Evolutionary conservation across 2,888 invertebrate genomes (phyloP).

Genomic region (Diogma glabrata): DNA sequence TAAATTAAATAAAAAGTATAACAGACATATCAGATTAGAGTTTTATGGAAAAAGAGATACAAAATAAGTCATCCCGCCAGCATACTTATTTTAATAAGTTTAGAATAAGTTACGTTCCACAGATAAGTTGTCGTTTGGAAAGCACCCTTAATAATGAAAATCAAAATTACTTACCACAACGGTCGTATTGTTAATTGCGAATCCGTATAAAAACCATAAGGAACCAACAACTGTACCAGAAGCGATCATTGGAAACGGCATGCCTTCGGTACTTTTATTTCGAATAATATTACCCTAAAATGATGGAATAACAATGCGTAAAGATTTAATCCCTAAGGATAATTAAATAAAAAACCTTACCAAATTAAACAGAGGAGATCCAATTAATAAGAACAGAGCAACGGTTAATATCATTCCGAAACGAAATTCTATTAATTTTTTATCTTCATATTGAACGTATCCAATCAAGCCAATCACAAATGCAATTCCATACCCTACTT

Average conservation of each 20-base stretch:
- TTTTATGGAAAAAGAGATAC: too few species aligned
- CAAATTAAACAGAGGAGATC: slow-evolving; percentile 56
- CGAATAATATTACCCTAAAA: slow-evolving; percentile 51
- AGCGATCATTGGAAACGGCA: slow-evolving; percentile 81
- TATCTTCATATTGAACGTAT: slow-evolving; percentile 54
- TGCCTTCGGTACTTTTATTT: slow-evolving; percentile 69
- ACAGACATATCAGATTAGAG: too few species aligned
- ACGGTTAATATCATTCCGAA: slow-evolving; percentile 60
- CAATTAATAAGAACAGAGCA: slow-evolving; percentile 53
- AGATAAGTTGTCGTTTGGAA: too few species aligned
- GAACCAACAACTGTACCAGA: slow-evolving; percentile 61
- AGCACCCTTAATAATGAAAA: neutral
- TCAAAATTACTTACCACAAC: slow-evolving; percentile 26
- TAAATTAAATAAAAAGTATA: too few species aligned
- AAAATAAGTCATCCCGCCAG: too few species aligned
- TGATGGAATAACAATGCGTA: neutral
- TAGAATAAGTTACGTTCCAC: too few species aligned
- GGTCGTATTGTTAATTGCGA: slow-evolving; percentile 29
- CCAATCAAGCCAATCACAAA: slow-evolving; percentile 47
- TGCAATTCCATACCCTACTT: slow-evolving; percentile 40
- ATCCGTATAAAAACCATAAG: slow-evolving; percentile 32
- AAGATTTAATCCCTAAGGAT: slow-evolving; percentile 18
- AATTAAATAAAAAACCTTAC: too few species aligned
- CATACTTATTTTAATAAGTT: too few species aligned
- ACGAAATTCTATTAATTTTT: slow-evolving; percentile 50